Evolutionary conservation across 92 coral and sea anemone genomes (phyloP).

Genomic region (Porites lobata): DNA sequence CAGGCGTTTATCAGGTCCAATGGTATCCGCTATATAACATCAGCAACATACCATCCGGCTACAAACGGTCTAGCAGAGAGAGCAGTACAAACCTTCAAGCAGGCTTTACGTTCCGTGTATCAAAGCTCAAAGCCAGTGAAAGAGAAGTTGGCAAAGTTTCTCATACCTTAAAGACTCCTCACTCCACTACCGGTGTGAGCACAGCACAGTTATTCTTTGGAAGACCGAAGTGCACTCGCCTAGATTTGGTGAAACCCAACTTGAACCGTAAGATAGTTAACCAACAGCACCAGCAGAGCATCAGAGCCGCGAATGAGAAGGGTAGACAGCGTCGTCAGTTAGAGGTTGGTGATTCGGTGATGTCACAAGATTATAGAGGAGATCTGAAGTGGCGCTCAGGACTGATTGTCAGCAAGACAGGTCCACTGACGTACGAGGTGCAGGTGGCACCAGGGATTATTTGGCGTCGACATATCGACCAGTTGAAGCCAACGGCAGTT

Average conservation of each 20-base stretch:
- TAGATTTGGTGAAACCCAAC: constrained; percentile 39
- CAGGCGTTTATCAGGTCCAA: constrained; percentile 13
- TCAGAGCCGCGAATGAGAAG: not conserved
- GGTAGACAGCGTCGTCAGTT: constrained; percentile 6
- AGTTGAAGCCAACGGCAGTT: too few species aligned
- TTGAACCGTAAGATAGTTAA: constrained; percentile 31
- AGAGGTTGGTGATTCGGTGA: not conserved
- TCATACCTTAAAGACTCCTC: constrained; percentile 38
- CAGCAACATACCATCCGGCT: constrained; percentile 69
- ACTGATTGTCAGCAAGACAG: not conserved
- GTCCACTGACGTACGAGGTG: not conserved
- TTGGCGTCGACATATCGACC: too few species aligned
- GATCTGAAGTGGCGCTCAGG: constrained; percentile 1
- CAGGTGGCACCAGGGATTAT: too few species aligned
- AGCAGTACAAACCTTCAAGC: constrained; percentile 55
- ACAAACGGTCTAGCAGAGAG: constrained; percentile 54
- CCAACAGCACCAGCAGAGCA: constrained; percentile 9
- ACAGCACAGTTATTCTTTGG: constrained; percentile 16
- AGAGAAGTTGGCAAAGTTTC: constrained; percentile 16
- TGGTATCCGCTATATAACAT: constrained; percentile 49
- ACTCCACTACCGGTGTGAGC: constrained; percentile 28
- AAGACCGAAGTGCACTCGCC: constrained; percentile 32
- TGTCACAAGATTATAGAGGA: not conserved
- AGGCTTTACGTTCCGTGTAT: constrained; percentile 5
- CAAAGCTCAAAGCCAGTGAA: constrained; percentile 21